A percentile compares a stretch with the other conserved stretches of the same genome.
Conservation (phyloP, 2,113 vertebrate species). For the Corythaeola cristata region DNA sequence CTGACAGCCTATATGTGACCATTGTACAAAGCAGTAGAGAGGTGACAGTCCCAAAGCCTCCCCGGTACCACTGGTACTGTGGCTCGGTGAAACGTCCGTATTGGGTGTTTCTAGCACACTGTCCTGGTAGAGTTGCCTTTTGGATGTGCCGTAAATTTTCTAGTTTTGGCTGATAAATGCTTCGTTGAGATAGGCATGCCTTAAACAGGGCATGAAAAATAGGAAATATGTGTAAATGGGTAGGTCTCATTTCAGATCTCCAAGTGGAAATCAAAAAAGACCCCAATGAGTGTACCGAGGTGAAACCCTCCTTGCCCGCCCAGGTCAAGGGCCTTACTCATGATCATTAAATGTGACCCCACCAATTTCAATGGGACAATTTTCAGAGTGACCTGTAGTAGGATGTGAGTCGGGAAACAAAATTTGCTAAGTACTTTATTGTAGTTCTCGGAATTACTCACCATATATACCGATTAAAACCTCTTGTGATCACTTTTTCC, state of each 20-base stretch:
- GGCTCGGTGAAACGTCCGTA: fast-evolving
- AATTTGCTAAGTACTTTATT: not conserved
- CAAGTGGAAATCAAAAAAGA: not conserved
- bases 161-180: not conserved
- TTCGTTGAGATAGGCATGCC: fast-evolving
- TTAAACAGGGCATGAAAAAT: not conserved
- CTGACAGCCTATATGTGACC: not conserved
- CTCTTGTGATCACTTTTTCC: not conserved
- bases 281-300: not conserved
- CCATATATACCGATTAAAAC: not conserved
- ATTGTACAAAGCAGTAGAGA: not conserved
- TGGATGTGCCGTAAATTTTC: not conserved
- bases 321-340: not conserved
- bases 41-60: not conserved
- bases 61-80: fast-evolving
- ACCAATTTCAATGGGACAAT: not conserved
- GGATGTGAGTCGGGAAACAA: not conserved
- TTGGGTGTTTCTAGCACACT: fast-evolving
- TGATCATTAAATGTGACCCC: not conserved
- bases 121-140: not conserved
- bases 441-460: not conserved
- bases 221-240: not conserved
- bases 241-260: not conserved
- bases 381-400: not conserved
- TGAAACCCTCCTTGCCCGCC: not conserved